These are phyloP conservation scores for Drosophila azteca DNA, from an alignment of 1,140 invertebrate species.

Conservation along the genomic window DNA sequence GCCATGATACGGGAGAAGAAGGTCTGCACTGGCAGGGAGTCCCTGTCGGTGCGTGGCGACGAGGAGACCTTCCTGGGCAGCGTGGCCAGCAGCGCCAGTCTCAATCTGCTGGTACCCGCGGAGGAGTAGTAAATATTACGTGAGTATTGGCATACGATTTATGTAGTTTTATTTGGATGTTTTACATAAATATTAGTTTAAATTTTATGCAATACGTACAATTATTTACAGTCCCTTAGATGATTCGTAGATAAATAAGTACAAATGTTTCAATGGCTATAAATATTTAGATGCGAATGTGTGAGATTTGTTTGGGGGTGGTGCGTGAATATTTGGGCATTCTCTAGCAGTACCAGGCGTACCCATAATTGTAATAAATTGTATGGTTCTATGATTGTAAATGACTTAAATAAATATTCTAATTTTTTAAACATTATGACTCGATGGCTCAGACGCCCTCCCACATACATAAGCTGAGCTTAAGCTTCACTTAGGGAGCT, in stretches of 20 bases:
- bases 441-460: neutral
- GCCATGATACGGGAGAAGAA: slow-evolving; percentile 92
- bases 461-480: too few species aligned
- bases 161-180: slow-evolving; percentile 7
- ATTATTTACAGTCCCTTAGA: slow-evolving; percentile 59
- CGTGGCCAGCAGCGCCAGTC: slow-evolving; percentile 85
- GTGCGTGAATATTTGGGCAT: slow-evolving; percentile 1
- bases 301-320: slow-evolving; percentile 23
- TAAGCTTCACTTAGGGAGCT: too few species aligned
- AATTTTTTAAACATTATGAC: slow-evolving; percentile 9
- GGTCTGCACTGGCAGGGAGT: slow-evolving; percentile 83
- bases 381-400: neutral
- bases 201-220: slow-evolving; percentile 14
- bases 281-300: slow-evolving; percentile 35
- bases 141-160: neutral
- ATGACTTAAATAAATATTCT: neutral
- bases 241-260: slow-evolving; percentile 51
- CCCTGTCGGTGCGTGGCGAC: slow-evolving; percentile 89
- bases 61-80: slow-evolving; percentile 89
- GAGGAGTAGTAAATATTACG: slow-evolving; percentile 46
- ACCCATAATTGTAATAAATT: slow-evolving; percentile 3
- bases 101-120: slow-evolving; percentile 88
- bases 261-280: slow-evolving; percentile 49
- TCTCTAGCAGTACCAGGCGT: slow-evolving; percentile 28
- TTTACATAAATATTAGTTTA: slow-evolving; percentile 26